Conservation (phyloP, 2,888 invertebrate genomes). For the Hyppa rectilinea region DNA sequence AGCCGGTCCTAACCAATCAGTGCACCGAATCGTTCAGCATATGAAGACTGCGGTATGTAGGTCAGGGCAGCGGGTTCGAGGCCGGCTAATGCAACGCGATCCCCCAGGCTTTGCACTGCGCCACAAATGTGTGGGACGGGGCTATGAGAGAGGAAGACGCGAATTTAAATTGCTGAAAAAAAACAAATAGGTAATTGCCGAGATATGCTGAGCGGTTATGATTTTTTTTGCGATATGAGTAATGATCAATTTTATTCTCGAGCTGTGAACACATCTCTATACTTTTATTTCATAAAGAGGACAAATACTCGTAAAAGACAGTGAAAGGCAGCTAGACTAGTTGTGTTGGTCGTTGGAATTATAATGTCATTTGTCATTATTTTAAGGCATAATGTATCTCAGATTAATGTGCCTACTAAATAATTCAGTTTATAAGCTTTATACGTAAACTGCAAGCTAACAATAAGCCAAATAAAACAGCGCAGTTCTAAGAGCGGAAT, state of each 20-base stretch:
- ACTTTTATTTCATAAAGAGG: too few relatives aligned
- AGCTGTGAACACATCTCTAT: not conserved
- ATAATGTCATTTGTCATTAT: not conserved
- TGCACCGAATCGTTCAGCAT: conserved; percentile 56
- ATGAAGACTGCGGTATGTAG: conserved; percentile 61
- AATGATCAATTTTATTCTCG: not conserved
- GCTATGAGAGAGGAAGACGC: conserved; percentile 18
- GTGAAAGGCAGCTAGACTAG: not conserved
- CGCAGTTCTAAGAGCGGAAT: conserved; percentile 3
- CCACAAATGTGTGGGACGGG: conserved; percentile 50
- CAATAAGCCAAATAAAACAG: not conserved
- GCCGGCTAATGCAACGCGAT: conserved; percentile 64
- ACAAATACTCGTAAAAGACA: too few relatives aligned
- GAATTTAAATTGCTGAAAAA: not conserved
- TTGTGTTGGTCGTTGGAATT: not conserved
- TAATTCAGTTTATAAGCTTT: not conserved
- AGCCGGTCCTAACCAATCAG: conserved; percentile 53
- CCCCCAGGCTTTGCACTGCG: conserved; percentile 62
- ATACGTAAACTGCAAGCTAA: conserved; percentile 2
- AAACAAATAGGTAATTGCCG: not conserved
- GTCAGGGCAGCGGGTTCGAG: conserved; percentile 65
- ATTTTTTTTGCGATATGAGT: not conserved
- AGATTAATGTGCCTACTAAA: not conserved
- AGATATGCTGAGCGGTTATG: not conserved
- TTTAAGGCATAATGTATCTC: not conserved